Evolutionary conservation across 2,113 vertebrate genomes (phyloP), one percentile per base, ranked within the genome.

Genomic region (Cheilinus undulatus): DNA sequence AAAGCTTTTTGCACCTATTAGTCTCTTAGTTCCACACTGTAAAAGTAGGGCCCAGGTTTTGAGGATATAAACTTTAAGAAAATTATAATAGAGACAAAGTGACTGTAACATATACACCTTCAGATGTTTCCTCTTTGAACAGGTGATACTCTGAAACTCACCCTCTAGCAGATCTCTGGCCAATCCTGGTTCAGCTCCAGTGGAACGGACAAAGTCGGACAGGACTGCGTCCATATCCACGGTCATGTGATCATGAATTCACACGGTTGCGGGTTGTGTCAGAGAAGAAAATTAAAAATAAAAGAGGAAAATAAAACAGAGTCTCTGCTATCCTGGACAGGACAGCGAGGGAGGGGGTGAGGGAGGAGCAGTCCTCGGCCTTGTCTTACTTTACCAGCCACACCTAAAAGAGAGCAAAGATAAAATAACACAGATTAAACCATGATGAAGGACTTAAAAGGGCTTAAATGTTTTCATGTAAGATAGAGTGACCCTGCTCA

Each of bases 171-270:
- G 94, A 80, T 99, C 97, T 89, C 97, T 94, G 77, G 97, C 97
- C 93, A 98, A 91, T 57, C 97, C 97, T 0, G 97, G 97, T 91
- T 99, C 97, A 63, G 97, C 97, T 92, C 97, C 97, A n/a, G 97
- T 98, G 28, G 97, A 97, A 94, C 96, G 96, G 82, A 99, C 97
- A 94, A 99, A 99, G 92, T 97, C 96, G 36, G 97, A 98, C 80
- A 99, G 95, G 93, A 99, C 96, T 86, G 96, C 91, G 93, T 99
- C 97, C 97, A 98, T 99, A 93, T 96, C 97, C 95, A 83, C 92
- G 93, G 96, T 95, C 93, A 95, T 94, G 96, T 92, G 94, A 95
- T 95, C 95, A 94, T 95, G 92, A 95, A 94, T 88, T 87, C 82
- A 91, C 80, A 52, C 59, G 86, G 86, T 76, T 65, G 74, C 52